Evolutionary conservation across 2,888 invertebrate species (phyloP), one percentile per base, ranked within the genome.

Genomic region (Drymonia ruficornis): DNA sequence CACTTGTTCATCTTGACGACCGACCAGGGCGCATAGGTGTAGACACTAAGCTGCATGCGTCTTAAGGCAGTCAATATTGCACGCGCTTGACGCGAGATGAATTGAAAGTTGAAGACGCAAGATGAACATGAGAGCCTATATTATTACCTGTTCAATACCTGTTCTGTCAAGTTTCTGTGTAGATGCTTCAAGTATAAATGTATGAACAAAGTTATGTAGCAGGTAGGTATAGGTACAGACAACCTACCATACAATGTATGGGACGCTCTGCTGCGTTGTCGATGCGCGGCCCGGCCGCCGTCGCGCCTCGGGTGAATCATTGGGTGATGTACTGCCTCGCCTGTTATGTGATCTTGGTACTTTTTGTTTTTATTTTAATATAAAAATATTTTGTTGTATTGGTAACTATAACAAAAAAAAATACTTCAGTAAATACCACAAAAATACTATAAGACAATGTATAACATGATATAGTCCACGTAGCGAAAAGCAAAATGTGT

Each of bases 251-350:
- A 70, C 72, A 68, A 69, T 76, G 76, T 74, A 75, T 78, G 81
- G 81, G 78, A 76, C 81, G 77, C n/a, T n/a, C n/a, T n/a, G n/a
- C 66, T 74, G 74, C 77, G 78, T 63, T 76, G 79, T 78, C 75
- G 78, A 76, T 69, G 72, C 74, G 71, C 79, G 76, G 78, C 69
- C 74, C 75, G 80, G 73, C 75, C 75, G 81, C 83, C 73, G 78
- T 81, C 82, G 83, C 83, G 84, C 84, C 86, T 87, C 86, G 83
- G 84, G 85, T 87, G 89, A 89, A 86, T 87, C 89, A 89, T 89
- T 87, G 86, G 80, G 80, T 81, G 82, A 83, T 84, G 81, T 80
- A 77, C 70, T 64, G 64, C 59, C 67, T 71, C 46, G 2, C 44
- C 45, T 61, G 43, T 2, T 2, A 15, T 50, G 2, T n/a, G 7